These are phyloP conservation scores for Amphiduros pacificus DNA, from an alignment of 2,888 invertebrate genomes.

Conservation along the genomic window DNA sequence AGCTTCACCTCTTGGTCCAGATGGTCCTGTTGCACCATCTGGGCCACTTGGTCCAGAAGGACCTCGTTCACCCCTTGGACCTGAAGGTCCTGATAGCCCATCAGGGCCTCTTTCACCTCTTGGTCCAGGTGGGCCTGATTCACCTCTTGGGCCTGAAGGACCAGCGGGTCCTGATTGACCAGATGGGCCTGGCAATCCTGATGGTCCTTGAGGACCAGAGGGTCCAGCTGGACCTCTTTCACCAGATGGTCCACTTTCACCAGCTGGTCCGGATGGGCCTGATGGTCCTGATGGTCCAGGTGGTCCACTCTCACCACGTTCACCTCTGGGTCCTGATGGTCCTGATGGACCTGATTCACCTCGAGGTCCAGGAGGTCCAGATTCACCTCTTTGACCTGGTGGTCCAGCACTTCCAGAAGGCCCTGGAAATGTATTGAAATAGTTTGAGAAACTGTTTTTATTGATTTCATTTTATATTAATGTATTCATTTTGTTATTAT, in stretches of 20 bases:
- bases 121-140: slow-evolving; percentile 17
- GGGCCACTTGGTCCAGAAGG: slow-evolving; percentile 31
- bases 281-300: slow-evolving; percentile 6
- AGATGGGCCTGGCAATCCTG: slow-evolving; percentile 10
- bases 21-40: slow-evolving; percentile 12
- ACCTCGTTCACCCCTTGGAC: slow-evolving; percentile 5
- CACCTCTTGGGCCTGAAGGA: slow-evolving; percentile 9
- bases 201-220: slow-evolving; percentile 18
- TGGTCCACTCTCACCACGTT: slow-evolving; percentile 42
- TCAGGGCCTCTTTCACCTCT: slow-evolving; percentile 27
- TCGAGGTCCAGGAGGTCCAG: slow-evolving; percentile 29
- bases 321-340: slow-evolving; percentile 18
- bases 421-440: neutral
- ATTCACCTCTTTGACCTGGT: slow-evolving; percentile 27
- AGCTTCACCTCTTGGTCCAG: slow-evolving; percentile 17
- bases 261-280: slow-evolving; percentile 14
- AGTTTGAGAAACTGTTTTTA: neutral
- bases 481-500: neutral
- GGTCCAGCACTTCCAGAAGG: slow-evolving; percentile 20
- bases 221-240: slow-evolving; percentile 17
- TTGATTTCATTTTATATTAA: too few species aligned
- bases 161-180: slow-evolving; percentile 18
- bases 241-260: slow-evolving; percentile 11
- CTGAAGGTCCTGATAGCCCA: neutral
- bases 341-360: slow-evolving; percentile 26